Conservation (phyloP, 2,888 invertebrate species). For the Leucoma salicis region DNA sequence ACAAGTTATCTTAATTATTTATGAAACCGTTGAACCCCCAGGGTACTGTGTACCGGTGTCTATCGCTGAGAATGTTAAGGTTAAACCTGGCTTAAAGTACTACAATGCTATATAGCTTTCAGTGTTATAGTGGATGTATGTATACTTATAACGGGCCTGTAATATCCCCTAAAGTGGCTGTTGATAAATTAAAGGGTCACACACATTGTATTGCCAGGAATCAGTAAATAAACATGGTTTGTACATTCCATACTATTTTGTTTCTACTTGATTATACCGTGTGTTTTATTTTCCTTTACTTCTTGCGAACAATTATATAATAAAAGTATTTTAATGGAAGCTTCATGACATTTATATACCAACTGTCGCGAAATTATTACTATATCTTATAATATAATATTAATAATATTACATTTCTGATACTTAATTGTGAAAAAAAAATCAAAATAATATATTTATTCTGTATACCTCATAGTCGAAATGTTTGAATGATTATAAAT, state of each 20-base stretch:
- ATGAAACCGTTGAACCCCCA: slow-evolving; percentile 67
- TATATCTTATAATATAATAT: slow-evolving; percentile 46
- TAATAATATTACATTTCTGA: slow-evolving; percentile 61
- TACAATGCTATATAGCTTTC: slow-evolving; percentile 68
- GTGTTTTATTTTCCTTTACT: slow-evolving; percentile 78
- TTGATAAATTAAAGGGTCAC: slow-evolving; percentile 64
- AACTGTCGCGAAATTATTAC: slow-evolving; percentile 58
- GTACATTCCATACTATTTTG: slow-evolving; percentile 91
- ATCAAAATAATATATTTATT: slow-evolving; percentile 69
- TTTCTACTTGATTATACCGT: slow-evolving; percentile 80
- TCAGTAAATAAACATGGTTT: slow-evolving; percentile 88
- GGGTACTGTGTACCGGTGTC: slow-evolving; percentile 72
- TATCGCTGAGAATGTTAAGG: slow-evolving; percentile 60
- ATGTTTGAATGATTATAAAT: slow-evolving; percentile 81
- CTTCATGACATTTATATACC: slow-evolving; percentile 64
- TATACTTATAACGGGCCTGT: slow-evolving; percentile 53
- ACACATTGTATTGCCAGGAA: slow-evolving; percentile 83
- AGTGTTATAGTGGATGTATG: slow-evolving; percentile 70
- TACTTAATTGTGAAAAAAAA: slow-evolving; percentile 47
- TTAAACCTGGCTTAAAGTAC: slow-evolving; percentile 67
- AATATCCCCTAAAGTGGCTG: slow-evolving; percentile 53
- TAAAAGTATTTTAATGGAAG: slow-evolving; percentile 52
- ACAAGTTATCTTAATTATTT: slow-evolving; percentile 76
- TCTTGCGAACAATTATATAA: slow-evolving; percentile 51
- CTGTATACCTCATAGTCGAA: slow-evolving; percentile 80